Evolutionary conservation across 2,797 vertebrate species (phyloP).

Genomic region (Myotis findleyi): DNA sequence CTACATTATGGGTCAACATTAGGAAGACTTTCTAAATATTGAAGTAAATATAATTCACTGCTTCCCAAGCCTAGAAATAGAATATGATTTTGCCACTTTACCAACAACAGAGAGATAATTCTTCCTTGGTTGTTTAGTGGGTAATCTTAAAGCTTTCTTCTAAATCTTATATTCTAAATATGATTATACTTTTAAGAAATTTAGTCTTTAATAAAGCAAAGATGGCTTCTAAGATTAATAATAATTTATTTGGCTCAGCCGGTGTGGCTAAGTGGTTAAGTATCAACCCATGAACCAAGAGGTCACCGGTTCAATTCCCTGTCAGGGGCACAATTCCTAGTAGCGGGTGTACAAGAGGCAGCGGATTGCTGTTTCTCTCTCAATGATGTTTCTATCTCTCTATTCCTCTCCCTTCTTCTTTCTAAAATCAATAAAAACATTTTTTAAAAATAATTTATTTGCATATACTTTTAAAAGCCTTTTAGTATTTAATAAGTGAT

Average conservation of each 20-base stretch:
- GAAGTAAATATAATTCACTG: neutral
- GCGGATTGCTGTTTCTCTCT: too few relatives aligned
- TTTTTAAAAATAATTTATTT: neutral
- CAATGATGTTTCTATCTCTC: too few relatives aligned
- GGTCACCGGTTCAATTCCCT: too few relatives aligned
- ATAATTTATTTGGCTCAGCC: neutral
- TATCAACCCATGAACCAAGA: too few relatives aligned
- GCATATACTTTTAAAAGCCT: neutral
- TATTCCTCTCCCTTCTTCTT: too few relatives aligned
- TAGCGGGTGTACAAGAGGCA: too few relatives aligned
- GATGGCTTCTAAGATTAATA: neutral
- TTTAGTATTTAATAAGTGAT: neutral
- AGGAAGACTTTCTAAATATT: slow-evolving; percentile 26
- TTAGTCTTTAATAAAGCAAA: neutral
- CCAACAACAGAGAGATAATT: neutral
- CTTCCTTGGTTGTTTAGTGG: neutral
- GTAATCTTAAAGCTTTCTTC: neutral
- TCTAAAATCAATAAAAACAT: too few relatives aligned
- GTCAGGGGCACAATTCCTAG: too few relatives aligned
- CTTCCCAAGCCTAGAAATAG: neutral
- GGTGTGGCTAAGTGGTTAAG: too few relatives aligned
- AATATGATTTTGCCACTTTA: neutral
- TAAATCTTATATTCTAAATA: neutral
- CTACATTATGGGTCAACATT: neutral
- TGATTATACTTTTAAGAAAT: neutral